A percentile compares a stretch with the other conserved stretches of the same genome.
Evolutionary conservation across 2,113 vertebrate genomes (phyloP).

Genomic region (Mystacornis crossleyi): DNA sequence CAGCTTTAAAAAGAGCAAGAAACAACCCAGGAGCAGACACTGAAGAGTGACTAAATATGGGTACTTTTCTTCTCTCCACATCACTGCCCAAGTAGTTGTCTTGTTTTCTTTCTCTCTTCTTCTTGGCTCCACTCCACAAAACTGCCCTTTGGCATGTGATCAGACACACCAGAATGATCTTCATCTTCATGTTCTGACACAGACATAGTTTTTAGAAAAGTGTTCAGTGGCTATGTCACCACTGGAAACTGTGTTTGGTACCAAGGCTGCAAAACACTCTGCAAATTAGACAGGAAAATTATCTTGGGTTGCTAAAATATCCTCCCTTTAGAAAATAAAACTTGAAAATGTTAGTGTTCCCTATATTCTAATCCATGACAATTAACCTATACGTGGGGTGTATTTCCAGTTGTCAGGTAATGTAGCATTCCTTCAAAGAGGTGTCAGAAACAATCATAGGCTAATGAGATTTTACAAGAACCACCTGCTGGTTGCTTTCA

Average conservation of each 20-base stretch:
- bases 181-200: background rate
- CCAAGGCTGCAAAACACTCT: rapidly evolving
- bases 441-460: constrained; percentile 28
- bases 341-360: background rate
- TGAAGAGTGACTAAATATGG: background rate
- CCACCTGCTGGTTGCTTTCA: constrained; percentile 41
- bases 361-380: background rate
- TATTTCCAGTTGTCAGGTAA: background rate
- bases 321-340: background rate
- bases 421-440: constrained; percentile 23
- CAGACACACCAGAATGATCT: background rate
- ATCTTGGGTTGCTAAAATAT: background rate
- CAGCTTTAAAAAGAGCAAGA: background rate
- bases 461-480: constrained; percentile 41
- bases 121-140: background rate
- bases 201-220: background rate
- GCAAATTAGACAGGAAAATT: background rate
- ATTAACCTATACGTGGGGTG: background rate
- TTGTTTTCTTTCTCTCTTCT: background rate
- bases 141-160: background rate
- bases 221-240: background rate
- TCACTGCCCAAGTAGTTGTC: background rate
- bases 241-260: background rate
- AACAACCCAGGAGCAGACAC: background rate
- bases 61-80: background rate